These are phyloP conservation scores for Bambusicola thoracicus DNA, from an alignment of 2,113 vertebrate species.

Conservation along the genomic window DNA sequence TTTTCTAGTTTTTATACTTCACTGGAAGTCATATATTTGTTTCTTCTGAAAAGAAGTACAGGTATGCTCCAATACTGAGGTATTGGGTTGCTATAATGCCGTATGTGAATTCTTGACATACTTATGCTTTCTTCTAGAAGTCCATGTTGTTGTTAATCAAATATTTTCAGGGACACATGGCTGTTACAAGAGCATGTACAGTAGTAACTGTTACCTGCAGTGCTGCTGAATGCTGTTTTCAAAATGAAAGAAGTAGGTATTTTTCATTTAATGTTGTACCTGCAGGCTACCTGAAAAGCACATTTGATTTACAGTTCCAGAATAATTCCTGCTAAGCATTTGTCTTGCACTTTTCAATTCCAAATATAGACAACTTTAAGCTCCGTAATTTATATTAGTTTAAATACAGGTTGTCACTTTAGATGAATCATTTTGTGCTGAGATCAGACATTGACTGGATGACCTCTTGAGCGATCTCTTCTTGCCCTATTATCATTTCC, in stretches of 20 bases:
- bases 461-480: neutral
- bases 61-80: neutral
- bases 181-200: neutral
- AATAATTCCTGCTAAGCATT: neutral
- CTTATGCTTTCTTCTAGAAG: neutral
- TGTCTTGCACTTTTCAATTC: neutral
- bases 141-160: neutral
- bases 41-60: neutral
- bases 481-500: neutral
- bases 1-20: neutral
- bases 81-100: neutral
- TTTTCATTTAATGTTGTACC: neutral
- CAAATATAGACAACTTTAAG: neutral
- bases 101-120: neutral
- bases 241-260: neutral
- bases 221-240: neutral
- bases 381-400: neutral
- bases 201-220: neutral
- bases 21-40: neutral
- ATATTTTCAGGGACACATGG: neutral
- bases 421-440: neutral
- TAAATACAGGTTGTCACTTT: neutral
- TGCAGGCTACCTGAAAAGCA: neutral
- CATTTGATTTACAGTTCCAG: neutral
- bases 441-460: neutral